Conservation (phyloP, 2,888 invertebrate species). For the Metallyticus violacea region DNA sequence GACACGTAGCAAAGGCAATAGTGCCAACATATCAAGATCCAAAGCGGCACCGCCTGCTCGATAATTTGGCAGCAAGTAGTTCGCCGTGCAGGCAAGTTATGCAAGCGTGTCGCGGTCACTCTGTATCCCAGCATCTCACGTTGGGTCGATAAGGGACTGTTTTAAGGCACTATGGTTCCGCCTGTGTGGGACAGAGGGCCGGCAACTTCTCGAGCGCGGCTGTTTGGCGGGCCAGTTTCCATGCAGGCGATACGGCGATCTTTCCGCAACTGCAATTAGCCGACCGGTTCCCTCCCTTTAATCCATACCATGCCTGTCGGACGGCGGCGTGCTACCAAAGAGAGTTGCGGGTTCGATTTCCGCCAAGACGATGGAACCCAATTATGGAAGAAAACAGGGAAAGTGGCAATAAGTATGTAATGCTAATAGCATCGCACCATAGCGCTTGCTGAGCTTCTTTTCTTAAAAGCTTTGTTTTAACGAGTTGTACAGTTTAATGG, state of each 20-base stretch:
- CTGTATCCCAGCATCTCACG: background rate
- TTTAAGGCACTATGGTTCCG: background rate
- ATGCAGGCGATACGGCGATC: background rate
- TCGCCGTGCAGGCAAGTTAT: background rate
- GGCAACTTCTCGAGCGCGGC: background rate
- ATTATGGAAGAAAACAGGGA: too few species aligned
- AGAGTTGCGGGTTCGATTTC: background rate
- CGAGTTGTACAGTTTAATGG: too few species aligned
- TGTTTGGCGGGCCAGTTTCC: background rate
- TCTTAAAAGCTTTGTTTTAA: too few species aligned
- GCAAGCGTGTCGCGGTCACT: background rate
- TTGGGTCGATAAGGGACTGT: background rate
- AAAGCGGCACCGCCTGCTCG: background rate
- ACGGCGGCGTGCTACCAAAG: too few species aligned
- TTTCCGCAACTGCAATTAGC: background rate
- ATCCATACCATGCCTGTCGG: too few species aligned
- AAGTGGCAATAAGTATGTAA: too few species aligned
- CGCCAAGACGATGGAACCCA: too few species aligned
- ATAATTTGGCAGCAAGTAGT: background rate
- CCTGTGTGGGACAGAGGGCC: background rate
- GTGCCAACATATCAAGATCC: background rate
- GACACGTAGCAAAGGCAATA: background rate
- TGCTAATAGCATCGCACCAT: too few species aligned
- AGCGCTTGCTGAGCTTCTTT: too few species aligned
- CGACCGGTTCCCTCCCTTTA: background rate